Evolutionary conservation across 2,113 vertebrate genomes (phyloP).

Genomic region (Paramormyrops kingsleyae): DNA sequence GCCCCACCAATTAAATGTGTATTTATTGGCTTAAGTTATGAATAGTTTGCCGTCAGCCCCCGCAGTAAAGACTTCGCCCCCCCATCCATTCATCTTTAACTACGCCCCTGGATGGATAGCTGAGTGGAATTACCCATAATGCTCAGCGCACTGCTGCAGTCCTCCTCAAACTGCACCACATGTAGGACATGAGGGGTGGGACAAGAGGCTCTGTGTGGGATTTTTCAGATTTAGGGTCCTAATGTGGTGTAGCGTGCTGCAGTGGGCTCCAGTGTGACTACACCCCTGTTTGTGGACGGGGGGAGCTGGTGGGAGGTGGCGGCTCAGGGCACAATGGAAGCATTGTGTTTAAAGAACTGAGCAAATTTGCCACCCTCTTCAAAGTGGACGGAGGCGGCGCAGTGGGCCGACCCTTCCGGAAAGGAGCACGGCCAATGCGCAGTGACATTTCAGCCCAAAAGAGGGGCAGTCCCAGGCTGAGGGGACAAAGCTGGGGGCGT

Average conservation of each 20-base stretch:
- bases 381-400: not conserved
- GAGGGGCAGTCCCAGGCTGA: conserved; percentile 5
- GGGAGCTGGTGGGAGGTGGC: conserved; percentile 37
- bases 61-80: too few species aligned
- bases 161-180: not conserved
- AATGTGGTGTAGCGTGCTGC: not conserved
- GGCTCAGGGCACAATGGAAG: conserved; percentile 42
- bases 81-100: not conserved
- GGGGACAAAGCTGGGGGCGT: not conserved
- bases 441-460: conserved; percentile 37
- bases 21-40: not conserved
- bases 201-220: not conserved
- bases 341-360: conserved; percentile 46
- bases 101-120: not conserved
- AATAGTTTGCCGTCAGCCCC: not conserved
- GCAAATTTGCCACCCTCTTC: conserved; percentile 50
- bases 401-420: not conserved
- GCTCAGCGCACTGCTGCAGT: not conserved
- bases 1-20: not conserved
- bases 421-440: not conserved
- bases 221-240: not conserved
- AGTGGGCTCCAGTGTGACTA: not conserved
- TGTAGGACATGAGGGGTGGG: not conserved
- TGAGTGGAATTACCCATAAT: not conserved
- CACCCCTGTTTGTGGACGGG: conserved; percentile 42